Evolutionary conservation across 2,113 vertebrate species (phyloP).

Genomic region (Labrus mixtus): DNA sequence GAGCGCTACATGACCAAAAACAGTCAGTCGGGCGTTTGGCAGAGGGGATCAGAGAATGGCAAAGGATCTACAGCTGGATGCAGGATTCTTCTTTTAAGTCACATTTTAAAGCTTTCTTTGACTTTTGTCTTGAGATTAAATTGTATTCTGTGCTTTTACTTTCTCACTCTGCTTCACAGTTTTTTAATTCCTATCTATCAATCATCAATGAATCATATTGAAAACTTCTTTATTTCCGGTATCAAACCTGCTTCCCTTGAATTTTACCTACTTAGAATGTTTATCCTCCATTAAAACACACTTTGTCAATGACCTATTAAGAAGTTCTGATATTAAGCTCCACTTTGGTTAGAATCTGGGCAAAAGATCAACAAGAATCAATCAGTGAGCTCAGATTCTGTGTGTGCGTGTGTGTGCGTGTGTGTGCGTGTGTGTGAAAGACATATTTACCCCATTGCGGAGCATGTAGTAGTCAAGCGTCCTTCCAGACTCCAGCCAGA

Average conservation of each 20-base stretch:
- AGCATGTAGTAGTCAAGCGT: conserved; percentile 97
- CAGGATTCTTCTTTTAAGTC: conserved; percentile 19
- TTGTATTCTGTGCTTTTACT: conserved; percentile 21
- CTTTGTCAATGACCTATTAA: too few relatives aligned
- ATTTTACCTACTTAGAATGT: too few relatives aligned
- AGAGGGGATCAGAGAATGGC: conserved; percentile 21
- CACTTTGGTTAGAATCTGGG: too few relatives aligned
- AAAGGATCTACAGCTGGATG: conserved; percentile 23
- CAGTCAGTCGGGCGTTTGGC: conserved; percentile 18
- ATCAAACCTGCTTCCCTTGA: too few relatives aligned
- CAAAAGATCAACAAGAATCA: not conserved
- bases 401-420: conserved; percentile 5
- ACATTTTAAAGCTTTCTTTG: conserved; percentile 24
- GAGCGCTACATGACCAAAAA: conserved; percentile 20
- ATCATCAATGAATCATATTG: too few relatives aligned
- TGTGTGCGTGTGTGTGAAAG: not conserved
- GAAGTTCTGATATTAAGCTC: too few relatives aligned
- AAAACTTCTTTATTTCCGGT: too few relatives aligned
- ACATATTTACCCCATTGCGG: conserved; percentile 90
- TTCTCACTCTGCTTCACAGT: not conserved
- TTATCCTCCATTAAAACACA: too few relatives aligned
- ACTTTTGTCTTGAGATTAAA: conserved; percentile 24
- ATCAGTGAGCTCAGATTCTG: not conserved
- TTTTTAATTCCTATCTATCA: not conserved
- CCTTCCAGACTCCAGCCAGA: conserved; percentile 95